Percentiles rank a stretch among this genome's conserved stretches.
phyloP scores from a whole-genome alignment of 2,113 vertebrate species.

The Paralichthys olivaceus region DNA sequence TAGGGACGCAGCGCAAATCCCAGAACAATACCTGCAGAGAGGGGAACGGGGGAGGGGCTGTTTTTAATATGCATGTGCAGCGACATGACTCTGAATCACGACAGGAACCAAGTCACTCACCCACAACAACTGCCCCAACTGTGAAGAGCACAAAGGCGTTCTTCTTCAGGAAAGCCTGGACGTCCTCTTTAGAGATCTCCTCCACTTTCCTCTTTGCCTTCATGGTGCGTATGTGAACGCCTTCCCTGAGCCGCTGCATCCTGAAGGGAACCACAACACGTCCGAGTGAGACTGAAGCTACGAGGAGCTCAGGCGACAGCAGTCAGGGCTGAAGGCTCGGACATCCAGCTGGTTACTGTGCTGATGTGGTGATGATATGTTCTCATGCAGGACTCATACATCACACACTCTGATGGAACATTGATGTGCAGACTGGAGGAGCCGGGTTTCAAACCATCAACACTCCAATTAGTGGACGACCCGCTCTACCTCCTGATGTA shows the following conservation, averaged over 20 bases:
- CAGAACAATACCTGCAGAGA: conserved; percentile 86
- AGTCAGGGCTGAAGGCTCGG: too few relatives aligned
- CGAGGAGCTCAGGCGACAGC: too few relatives aligned
- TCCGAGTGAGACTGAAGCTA: not conserved
- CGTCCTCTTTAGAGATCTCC: conserved; percentile 92
- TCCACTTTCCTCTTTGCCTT: conserved; percentile 96
- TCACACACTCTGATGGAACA: too few relatives aligned
- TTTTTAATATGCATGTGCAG: not conserved
- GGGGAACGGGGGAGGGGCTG: not conserved
- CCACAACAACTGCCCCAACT: conserved; percentile 90
- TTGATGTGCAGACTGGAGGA: conserved; percentile 44
- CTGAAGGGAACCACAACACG: conserved; percentile 31
- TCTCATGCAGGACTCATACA: too few relatives aligned
- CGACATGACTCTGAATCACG: not conserved
- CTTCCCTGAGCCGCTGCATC: conserved; percentile 82
- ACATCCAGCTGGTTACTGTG: too few relatives aligned
- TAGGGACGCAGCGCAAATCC: conserved; percentile 91
- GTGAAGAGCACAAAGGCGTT: conserved; percentile 97
- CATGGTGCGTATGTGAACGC: conserved; percentile 92
- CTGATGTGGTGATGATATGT: too few relatives aligned
- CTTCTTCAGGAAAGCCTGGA: conserved; percentile 91
- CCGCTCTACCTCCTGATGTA: not conserved
- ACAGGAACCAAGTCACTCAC: conserved; percentile 76
- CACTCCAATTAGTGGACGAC: not conserved
- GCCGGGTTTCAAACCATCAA: conserved; percentile 24